phyloP scores from a whole-genome alignment of 2,888 invertebrate species.

The Elysia crispata region DNA sequence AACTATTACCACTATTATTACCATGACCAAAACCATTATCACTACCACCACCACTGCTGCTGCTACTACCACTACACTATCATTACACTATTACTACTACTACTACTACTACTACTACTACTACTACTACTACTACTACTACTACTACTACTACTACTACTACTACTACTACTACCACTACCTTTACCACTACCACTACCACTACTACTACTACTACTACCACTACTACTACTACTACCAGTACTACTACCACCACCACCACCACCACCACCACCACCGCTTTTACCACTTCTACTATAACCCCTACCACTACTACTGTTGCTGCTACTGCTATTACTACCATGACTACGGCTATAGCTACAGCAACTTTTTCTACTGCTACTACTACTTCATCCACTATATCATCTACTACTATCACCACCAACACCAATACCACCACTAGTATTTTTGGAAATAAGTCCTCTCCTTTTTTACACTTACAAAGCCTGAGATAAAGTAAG shows the following conservation, averaged over 20 bases:
- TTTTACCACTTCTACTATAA: constrained; percentile 36
- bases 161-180: constrained; percentile 36
- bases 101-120: constrained; percentile 38
- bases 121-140: neutral
- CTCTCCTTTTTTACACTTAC: too few species aligned
- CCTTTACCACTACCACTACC: constrained; percentile 26
- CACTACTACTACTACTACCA: constrained; percentile 26
- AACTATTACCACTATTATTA: too few species aligned
- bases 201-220: neutral
- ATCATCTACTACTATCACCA: too few species aligned
- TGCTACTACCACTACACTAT: too few species aligned
- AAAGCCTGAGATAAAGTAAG: too few species aligned
- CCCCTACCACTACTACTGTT: constrained; percentile 24
- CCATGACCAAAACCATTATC: too few species aligned
- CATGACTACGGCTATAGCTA: constrained; percentile 32
- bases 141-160: constrained; percentile 25
- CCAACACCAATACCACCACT: too few species aligned
- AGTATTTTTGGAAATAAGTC: too few species aligned
- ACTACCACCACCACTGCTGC: too few species aligned
- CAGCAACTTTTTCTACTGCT: constrained; percentile 35
- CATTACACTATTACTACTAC: constrained; percentile 16
- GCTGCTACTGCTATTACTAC: constrained; percentile 32
- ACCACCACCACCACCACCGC: constrained; percentile 31
- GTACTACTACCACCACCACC: constrained; percentile 22
- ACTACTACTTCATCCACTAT: constrained; percentile 21